Base-by-base conservation (phyloP, 2,113 vertebrate species). In the Nicator chloris region DNA sequence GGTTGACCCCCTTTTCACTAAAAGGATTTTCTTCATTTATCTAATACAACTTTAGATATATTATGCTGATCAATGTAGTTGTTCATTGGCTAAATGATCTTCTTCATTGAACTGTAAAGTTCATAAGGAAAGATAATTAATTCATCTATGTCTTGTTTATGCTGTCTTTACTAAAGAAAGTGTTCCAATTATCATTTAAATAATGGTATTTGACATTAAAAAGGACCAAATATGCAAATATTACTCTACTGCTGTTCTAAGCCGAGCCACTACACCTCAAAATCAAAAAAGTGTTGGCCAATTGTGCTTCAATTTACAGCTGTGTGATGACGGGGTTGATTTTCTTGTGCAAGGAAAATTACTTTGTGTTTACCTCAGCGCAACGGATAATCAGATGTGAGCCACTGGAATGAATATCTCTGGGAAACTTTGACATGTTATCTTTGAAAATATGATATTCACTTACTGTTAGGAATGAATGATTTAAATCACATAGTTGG, bases 131-230 rank as follows among this genome's bases (percentile, higher is more conserved):
- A 86, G 30, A 94, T 80, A 42, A 93, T 93, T 91, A 90, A 96
- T 85, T 96, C 35, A 35, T 90, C 53, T 70, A 64, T 95, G 24
- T 54, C 56, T 80, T 95, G 65, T 92, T 96, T 93, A 93, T 86
- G 45, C 26, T 83, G 30, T n/a, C 28, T 83, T 94, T 91, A 71
- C 53, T 59, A 77, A 92, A 90, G 54, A 82, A 96, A 88, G 28
- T 20, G 75, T 87, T 93, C 59, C 47, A 83, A 94, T 94, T 85
- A 92, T 71, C 15, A 92, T 93, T 87, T 86, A 82, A 83, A 93
- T 93, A 93, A 93, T 78, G 44, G 17, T 40, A 89, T 86, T 87
- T 90, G 54, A 86, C 89, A 92, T 82, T 75, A 91, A 88, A 92
- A 89, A 77, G 35, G 42, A 81, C 57, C 39, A 88, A 88, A 89